Conservation (phyloP, 1,140 invertebrate species). For the Drosophila willistoni region DNA sequence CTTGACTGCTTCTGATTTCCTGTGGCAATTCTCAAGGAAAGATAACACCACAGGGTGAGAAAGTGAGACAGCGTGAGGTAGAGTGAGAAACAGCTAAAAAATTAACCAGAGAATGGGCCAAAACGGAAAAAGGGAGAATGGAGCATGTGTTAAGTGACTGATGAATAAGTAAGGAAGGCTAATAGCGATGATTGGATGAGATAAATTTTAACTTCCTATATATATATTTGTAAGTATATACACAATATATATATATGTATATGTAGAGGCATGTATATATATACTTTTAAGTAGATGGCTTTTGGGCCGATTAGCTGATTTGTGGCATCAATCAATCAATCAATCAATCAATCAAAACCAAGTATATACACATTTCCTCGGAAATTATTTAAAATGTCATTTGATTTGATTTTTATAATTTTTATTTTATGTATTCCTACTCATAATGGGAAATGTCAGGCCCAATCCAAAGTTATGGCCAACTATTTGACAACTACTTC, state of each 20-base stretch:
- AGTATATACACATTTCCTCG: slow-evolving; percentile 3
- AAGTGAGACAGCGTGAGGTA: slow-evolving; percentile 3
- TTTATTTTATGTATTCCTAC: not conserved
- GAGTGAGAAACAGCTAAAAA: not conserved
- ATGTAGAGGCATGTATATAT: not conserved
- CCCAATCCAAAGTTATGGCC: no score
- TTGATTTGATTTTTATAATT: not conserved
- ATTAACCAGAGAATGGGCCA: slow-evolving; percentile 10
- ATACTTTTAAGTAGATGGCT: slow-evolving; percentile 18
- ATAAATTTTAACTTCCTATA: slow-evolving; percentile 31
- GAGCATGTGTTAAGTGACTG: slow-evolving; percentile 32
- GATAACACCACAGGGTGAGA: slow-evolving; percentile 54
- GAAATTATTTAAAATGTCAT: not conserved
- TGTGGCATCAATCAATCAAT: not conserved
- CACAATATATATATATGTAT: not conserved
- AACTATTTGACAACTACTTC: slow-evolving; percentile 5
- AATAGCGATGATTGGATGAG: slow-evolving; percentile 52
- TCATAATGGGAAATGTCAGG: not conserved
- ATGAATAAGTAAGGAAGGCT: slow-evolving; percentile 41
- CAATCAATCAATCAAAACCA: slow-evolving; percentile 6
- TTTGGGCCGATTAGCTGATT: slow-evolving; percentile 34
- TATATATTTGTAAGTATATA: not conserved
- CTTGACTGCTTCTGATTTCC: slow-evolving; percentile 68
- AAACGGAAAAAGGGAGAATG: not conserved
- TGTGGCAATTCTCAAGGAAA: slow-evolving; percentile 57